Base-by-base conservation (phyloP, 2,888 invertebrate genomes). In the Coenonympha arcania region DNA sequence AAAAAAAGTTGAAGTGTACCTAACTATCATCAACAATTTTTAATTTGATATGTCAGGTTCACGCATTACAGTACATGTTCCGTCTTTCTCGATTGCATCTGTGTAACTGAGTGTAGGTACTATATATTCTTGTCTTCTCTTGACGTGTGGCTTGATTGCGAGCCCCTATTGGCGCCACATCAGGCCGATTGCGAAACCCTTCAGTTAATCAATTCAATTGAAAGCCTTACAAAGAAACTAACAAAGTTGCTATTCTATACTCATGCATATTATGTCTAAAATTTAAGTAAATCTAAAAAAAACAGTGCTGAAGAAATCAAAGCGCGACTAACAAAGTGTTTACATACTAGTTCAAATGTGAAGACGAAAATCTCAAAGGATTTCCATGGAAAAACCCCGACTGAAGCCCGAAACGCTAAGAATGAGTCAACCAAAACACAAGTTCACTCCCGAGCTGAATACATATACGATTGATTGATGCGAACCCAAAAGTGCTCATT, bases 121-220 rank as follows among this genome's bases (percentile, higher is more conserved):
- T 19, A 1, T 11, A 16, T 4, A n/a, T n/a, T n/a, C n/a, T n/a
- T n/a, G 37, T 37, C 20, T 6, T 15, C 20, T 20, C 13, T n/a
- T 20, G 13, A 13, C 9, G 15, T 15, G 9, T 15, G 1, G 22
- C 15, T 39, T 5, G 39, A 22, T 8, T n/a, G 11, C 16, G 9
- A 22, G 33, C 70, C 68, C 67, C 48, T 48, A 58, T 49, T n/a
- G 36, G 37, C 46, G 18, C 46, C 50, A 30, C 37, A 49, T 50
- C 37, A 30, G 24, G 36, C 50, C 49, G 42, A 56, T 58, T 58
- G 51, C 47, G 50, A 57, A 57, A 58, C 53, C 57, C 53, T 57
- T 48, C 48, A 45, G 39, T 24, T 39, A 26, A 50, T 44, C 40
- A 54, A 50, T 34, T 50, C 31, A 26, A 26, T 50, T 36, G 8